Base-by-base conservation (phyloP, 2,888 invertebrate species). In the Drosophila phalerata region DNA sequence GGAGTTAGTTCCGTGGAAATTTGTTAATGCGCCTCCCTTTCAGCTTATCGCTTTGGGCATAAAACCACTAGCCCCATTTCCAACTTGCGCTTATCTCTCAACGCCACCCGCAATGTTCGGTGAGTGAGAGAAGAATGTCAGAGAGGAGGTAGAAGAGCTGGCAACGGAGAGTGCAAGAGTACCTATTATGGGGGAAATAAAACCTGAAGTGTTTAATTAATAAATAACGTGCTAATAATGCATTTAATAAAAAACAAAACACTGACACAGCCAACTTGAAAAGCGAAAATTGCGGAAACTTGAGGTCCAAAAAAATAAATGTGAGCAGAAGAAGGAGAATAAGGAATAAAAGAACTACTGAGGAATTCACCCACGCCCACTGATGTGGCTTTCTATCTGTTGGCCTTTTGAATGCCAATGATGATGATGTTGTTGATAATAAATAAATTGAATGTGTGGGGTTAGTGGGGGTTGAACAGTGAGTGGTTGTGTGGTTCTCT, bases 161-260 rank as follows among this genome's bases (percentile, higher is more conserved):
- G 34, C 34, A 25, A 9, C 1, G 19, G 37, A 6, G n/a, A 34
- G 37, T 22, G 22, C 28, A 48, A 67, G 70, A 63, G 52, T 69
- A 58, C 43, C 49, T 73, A 85, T 85, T 85, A 84, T 60, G 64
- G 53, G 48, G 65, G 73, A 56, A 58, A 82, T 82, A 81, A 85
- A 87, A 70, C 38, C 65, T 81, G 45, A 79, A 85, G 83, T 85
- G 83, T 77, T 85, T 85, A 88, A 85, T 88, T 88, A 88, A 85
- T 88, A 83, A 85, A 85, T 88, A 88, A 85, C 83, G 85, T 79
- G 83, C 73, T 85, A 88, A 87, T 85, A 85, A 85, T 85, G 85
- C 78, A 85, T 84, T 83, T 77, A 74, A 81, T 73, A 64, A 52
- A 70, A 66, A 78, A 22, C 61, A 69, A 67, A 66, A 73, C 47